Evolutionary conservation across 2,888 invertebrate genomes (phyloP).

Genomic region (Bugula neritina): DNA sequence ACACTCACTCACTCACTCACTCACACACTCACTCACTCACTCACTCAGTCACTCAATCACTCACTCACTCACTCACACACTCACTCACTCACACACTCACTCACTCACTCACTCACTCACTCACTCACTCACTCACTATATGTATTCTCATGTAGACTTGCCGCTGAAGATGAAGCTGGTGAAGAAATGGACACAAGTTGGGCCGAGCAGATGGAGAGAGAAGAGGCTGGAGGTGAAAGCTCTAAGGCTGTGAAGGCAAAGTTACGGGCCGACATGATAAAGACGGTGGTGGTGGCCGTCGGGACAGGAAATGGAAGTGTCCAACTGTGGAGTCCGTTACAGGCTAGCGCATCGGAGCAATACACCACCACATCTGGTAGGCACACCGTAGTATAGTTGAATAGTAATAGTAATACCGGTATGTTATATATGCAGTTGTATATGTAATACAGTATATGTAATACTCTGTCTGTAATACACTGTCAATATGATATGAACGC

Average conservation of each 20-base stretch:
- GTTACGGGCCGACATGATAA: conserved; percentile 33
- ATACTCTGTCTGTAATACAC: too few relatives aligned
- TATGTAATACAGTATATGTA: too few relatives aligned
- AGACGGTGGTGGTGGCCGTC: conserved; percentile 44
- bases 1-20: too few relatives aligned
- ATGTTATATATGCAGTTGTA: too few relatives aligned
- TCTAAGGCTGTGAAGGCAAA: conserved; percentile 29
- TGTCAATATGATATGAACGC: too few relatives aligned
- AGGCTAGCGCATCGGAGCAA: conserved; percentile 34
- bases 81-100: too few relatives aligned
- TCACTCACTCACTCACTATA: neutral
- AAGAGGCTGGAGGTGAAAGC: conserved; percentile 28
- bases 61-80: too few relatives aligned
- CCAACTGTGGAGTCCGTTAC: conserved; percentile 42
- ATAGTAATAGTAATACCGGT: too few relatives aligned
- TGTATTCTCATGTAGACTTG: neutral
- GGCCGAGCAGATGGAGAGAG: conserved; percentile 29
- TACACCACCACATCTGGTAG: neutral
- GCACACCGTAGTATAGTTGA: too few relatives aligned
- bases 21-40: too few relatives aligned
- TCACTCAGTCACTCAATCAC: too few relatives aligned
- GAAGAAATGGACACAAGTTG: conserved; percentile 26
- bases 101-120: too few relatives aligned
- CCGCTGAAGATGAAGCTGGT: neutral
- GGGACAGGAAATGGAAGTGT: conserved; percentile 47